Evolutionary conservation across 2,113 vertebrate genomes (phyloP).

Genomic region (Falco punctatus): DNA sequence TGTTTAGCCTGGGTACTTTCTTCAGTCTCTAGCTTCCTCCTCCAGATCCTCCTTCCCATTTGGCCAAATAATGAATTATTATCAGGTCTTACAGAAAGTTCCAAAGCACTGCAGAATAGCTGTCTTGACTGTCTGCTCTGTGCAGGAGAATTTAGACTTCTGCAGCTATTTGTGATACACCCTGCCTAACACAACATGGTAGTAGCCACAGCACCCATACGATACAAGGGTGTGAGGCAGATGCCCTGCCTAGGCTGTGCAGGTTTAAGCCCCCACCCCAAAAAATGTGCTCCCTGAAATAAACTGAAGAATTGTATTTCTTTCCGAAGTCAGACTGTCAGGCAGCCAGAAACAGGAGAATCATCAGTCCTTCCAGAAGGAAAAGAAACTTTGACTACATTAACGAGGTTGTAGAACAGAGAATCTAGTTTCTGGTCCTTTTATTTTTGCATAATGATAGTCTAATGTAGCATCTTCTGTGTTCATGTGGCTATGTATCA

Average conservation of each 20-base stretch:
- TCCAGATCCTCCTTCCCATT: background rate
- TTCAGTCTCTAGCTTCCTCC: background rate
- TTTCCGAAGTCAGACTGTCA: background rate
- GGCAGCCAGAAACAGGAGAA: background rate
- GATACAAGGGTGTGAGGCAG: background rate
- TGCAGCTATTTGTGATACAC: background rate
- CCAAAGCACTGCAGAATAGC: background rate
- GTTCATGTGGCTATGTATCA: background rate
- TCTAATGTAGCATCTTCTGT: background rate
- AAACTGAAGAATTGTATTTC: background rate
- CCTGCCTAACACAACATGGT: background rate
- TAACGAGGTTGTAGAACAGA: background rate
- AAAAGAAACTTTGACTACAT: background rate
- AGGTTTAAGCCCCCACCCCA: rapidly evolving
- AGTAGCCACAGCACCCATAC: background rate
- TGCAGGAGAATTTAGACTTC: background rate
- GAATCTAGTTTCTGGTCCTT: background rate
- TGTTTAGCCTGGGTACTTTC: background rate
- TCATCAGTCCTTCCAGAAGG: background rate
- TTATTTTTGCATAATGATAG: background rate
- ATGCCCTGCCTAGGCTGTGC: background rate
- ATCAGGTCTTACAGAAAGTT: background rate
- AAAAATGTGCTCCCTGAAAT: background rate
- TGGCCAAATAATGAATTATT: background rate
- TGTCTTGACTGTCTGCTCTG: background rate